Conservation (phyloP, 2,888 invertebrate species). For the Gymnoscelis rufifasciata region DNA sequence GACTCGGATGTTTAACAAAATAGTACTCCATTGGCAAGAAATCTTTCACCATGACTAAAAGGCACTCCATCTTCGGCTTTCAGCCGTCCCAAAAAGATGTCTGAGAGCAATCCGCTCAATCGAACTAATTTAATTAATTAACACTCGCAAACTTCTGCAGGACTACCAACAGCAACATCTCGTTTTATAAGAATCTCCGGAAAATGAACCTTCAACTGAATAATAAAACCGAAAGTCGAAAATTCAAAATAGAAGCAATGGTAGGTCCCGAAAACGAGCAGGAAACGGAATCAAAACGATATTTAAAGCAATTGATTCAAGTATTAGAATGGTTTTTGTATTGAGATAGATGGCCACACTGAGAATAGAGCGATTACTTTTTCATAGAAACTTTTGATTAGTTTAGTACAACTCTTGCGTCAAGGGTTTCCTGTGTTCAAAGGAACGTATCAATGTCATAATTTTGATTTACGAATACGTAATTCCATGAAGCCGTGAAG, state of each 20-base stretch:
- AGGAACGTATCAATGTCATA: too few species aligned
- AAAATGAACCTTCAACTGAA: constrained; percentile 24
- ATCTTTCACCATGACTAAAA: not conserved
- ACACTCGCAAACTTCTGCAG: constrained; percentile 44
- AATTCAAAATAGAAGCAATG: constrained; percentile 18
- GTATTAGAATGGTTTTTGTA: constrained; percentile 44
- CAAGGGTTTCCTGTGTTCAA: not conserved
- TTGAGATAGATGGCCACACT: constrained; percentile 38
- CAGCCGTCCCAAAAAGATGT: constrained; percentile 19
- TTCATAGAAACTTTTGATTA: constrained; percentile 17
- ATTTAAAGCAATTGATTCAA: constrained; percentile 43
- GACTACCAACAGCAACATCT: constrained; percentile 29
- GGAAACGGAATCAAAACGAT: constrained; percentile 34
- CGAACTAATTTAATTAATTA: constrained; percentile 60
- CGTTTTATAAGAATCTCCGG: not conserved
- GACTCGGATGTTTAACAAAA: too few species aligned
- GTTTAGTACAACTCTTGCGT: too few species aligned
- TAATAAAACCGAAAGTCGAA: constrained; percentile 25
- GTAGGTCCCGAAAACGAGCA: constrained; percentile 17
- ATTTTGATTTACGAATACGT: constrained; percentile 1
- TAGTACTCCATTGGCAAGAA: not conserved
- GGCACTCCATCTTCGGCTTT: not conserved
- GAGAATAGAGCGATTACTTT: constrained; percentile 30
- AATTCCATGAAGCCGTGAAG: constrained; percentile 19
- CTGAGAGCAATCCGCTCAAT: constrained; percentile 41